Percentiles rank a stretch among this genome's conserved stretches.
These are phyloP conservation scores for Andrena haemorrhoa DNA, from an alignment of 2,888 invertebrate species.

Conservation along the genomic window DNA sequence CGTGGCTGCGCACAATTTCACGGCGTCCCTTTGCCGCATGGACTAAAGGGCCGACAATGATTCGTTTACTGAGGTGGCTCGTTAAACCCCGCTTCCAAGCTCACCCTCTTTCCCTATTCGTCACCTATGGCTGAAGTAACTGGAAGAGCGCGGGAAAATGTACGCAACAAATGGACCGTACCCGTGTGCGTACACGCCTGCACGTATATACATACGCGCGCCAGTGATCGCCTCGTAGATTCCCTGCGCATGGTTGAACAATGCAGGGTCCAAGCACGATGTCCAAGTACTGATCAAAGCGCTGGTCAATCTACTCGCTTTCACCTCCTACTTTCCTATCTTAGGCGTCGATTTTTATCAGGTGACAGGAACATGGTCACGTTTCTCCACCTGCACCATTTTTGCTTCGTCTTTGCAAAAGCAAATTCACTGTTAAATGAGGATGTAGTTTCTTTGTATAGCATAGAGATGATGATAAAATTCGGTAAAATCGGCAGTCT, in stretches of 20 bases:
- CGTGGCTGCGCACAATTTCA: constrained; percentile 55
- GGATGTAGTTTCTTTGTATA: too few relatives aligned
- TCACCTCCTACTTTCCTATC: constrained; percentile 2
- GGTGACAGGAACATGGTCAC: background rate
- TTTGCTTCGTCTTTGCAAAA: background rate
- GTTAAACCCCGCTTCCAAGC: constrained; percentile 62
- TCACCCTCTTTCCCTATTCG: constrained; percentile 51
- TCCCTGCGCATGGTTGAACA: constrained; percentile 58
- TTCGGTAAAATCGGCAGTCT: too few relatives aligned
- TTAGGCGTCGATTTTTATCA: constrained; percentile 19
- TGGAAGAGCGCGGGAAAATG: constrained; percentile 5
- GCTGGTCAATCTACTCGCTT: constrained; percentile 7
- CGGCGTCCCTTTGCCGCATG: constrained; percentile 44
- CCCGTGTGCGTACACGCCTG: constrained; percentile 5
- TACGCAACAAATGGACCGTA: constrained; percentile 41
- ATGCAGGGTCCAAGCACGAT: constrained; percentile 40
- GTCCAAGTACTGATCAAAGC: constrained; percentile 61
- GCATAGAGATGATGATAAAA: too few relatives aligned
- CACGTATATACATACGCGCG: constrained; percentile 12
- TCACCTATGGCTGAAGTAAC: constrained; percentile 35
- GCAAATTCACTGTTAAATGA: background rate
- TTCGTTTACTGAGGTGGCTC: constrained; percentile 69
- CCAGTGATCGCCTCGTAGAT: constrained; percentile 28
- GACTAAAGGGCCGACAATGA: constrained; percentile 59
- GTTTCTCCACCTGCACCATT: background rate